These are phyloP conservation scores for Neodiprion virginianus DNA, from an alignment of 1,140 invertebrate species.

Conservation along the genomic window DNA sequence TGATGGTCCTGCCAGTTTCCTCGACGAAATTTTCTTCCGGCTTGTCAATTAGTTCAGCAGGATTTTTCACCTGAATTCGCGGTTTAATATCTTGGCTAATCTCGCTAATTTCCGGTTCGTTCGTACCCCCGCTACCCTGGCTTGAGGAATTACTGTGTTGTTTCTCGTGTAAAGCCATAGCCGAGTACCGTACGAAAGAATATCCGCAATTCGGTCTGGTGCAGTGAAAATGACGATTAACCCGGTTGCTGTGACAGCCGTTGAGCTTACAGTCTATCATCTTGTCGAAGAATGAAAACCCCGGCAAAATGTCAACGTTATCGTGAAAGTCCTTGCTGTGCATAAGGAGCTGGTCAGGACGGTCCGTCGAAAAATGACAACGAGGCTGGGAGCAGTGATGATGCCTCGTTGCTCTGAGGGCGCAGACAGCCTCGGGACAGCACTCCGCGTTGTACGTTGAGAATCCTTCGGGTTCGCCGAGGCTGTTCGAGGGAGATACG, in stretches of 20 bases:
- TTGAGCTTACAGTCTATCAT: slow-evolving; percentile 77
- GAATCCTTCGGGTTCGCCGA: slow-evolving; percentile 62
- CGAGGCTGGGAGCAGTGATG: slow-evolving; percentile 79
- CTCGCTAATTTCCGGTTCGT: slow-evolving; percentile 35
- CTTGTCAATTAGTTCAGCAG: slow-evolving; percentile 57
- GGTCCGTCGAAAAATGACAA: slow-evolving; percentile 73
- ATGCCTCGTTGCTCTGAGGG: slow-evolving; percentile 64
- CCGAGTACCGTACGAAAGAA: slow-evolving; percentile 76
- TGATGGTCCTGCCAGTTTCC: slow-evolving; percentile 40
- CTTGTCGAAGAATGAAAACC: slow-evolving; percentile 82
- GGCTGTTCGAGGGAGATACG: slow-evolving; percentile 51
- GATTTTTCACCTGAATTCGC: slow-evolving; percentile 60
- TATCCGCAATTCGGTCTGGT: slow-evolving; percentile 76
- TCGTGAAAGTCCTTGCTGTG: slow-evolving; percentile 86
- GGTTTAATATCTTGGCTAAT: slow-evolving; percentile 48
- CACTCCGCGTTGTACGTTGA: slow-evolving; percentile 65
- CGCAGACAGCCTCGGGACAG: slow-evolving; percentile 72
- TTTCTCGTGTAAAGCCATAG: slow-evolving; percentile 77
- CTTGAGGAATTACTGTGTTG: slow-evolving; percentile 54
- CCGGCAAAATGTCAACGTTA: slow-evolving; percentile 81
- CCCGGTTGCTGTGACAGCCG: slow-evolving; percentile 74
- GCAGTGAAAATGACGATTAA: slow-evolving; percentile 82
- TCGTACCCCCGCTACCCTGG: slow-evolving; percentile 34
- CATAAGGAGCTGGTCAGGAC: slow-evolving; percentile 70
- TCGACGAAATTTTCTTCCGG: slow-evolving; percentile 36